A percentile compares a stretch with the other conserved stretches of the same genome.
phyloP scores from a whole-genome alignment of 2,113 vertebrate genomes.

The Sphyrna mokarran region DNA sequence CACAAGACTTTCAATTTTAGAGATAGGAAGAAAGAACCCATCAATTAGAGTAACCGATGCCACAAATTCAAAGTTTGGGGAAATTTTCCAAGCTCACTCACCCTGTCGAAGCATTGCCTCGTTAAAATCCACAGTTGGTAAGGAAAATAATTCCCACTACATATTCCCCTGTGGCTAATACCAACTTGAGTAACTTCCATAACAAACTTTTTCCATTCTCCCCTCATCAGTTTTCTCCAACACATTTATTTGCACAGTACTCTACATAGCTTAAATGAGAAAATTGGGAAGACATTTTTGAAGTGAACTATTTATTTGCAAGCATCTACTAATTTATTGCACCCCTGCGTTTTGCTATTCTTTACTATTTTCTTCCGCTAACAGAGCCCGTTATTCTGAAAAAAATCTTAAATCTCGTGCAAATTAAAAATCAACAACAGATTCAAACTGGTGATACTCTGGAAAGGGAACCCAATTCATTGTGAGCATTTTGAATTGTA shows the following conservation, averaged over 20 bases:
- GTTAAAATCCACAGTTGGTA: background rate
- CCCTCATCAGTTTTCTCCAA: background rate
- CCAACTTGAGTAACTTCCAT: background rate
- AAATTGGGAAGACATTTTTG: background rate
- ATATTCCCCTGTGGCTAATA: background rate
- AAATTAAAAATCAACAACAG: background rate
- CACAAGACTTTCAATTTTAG: too few species aligned
- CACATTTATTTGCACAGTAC: background rate
- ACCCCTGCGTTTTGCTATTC: background rate
- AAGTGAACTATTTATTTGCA: background rate
- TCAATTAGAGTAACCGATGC: background rate
- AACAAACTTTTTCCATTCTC: background rate
- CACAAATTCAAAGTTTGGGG: background rate
- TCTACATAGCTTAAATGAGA: background rate
- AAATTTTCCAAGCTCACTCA: background rate
- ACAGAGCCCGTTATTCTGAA: background rate
- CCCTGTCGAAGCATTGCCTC: background rate
- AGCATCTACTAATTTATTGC: background rate
- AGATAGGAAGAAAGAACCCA: background rate
- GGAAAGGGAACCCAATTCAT: background rate
- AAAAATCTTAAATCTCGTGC: background rate
- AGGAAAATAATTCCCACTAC: background rate
- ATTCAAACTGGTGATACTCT: background rate
- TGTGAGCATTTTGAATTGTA: background rate
- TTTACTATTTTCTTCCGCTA: background rate